phyloP scores from a whole-genome alignment of 1,140 invertebrate species.

The Drosophila insularis region DNA sequence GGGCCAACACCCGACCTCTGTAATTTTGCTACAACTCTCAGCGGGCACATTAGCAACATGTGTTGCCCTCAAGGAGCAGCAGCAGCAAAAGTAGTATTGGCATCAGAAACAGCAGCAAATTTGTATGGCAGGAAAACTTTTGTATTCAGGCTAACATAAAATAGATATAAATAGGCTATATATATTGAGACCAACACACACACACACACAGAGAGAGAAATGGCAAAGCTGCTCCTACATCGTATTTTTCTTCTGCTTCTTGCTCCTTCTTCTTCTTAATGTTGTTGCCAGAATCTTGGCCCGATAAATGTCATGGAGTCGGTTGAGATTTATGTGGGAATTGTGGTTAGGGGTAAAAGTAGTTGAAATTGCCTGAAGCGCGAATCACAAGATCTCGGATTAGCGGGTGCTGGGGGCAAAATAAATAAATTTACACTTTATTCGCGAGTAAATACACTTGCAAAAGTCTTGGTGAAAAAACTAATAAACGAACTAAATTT shows the following conservation, averaged over 20 bases:
- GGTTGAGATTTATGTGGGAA: slow-evolving; percentile 41
- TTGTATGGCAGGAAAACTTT: slow-evolving; percentile 51
- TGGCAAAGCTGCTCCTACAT: slow-evolving; percentile 6
- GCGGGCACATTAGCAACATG: slow-evolving; percentile 76
- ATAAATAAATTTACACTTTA: slow-evolving; percentile 8
- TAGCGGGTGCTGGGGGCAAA: background rate
- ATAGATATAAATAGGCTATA: slow-evolving; percentile 57
- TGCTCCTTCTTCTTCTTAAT: background rate
- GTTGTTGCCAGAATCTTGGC: slow-evolving; percentile 4
- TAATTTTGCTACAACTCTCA: slow-evolving; percentile 75
- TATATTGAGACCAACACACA: slow-evolving; percentile 32
- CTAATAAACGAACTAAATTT: background rate
- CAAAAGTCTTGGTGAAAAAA: background rate
- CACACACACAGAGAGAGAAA: background rate
- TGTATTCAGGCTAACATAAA: slow-evolving; percentile 51
- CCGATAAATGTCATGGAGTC: slow-evolving; percentile 50
- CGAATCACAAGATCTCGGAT: slow-evolving; percentile 18
- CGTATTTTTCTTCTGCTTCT: background rate
- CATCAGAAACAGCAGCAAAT: slow-evolving; percentile 28
- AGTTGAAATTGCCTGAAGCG: slow-evolving; percentile 27
- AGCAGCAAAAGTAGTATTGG: slow-evolving; percentile 18
- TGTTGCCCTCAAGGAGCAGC: slow-evolving; percentile 65
- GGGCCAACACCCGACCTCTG: slow-evolving; percentile 53
- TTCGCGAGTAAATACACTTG: slow-evolving; percentile 14
- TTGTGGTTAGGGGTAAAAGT: background rate